phyloP scores from a whole-genome alignment of 92 coral and sea anemone genomes.

The Diadumene lineata region DNA sequence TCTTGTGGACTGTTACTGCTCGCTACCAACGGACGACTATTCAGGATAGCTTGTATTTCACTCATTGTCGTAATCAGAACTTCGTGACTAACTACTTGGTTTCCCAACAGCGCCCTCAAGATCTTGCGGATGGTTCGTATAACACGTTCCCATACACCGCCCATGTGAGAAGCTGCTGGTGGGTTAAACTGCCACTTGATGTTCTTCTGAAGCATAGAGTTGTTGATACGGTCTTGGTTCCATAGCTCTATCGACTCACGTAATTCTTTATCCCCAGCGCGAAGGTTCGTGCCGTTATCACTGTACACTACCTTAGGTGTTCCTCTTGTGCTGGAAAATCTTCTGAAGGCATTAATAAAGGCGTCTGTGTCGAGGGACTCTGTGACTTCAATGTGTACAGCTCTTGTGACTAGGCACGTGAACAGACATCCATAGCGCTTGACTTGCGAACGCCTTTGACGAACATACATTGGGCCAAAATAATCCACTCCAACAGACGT shows the following conservation, averaged over 20 bases:
- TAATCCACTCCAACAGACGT: slow-evolving; percentile 40
- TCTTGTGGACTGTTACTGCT: background rate
- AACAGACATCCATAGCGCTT: slow-evolving; percentile 46
- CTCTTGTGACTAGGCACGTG: slow-evolving; percentile 24
- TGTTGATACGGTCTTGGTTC: slow-evolving; percentile 12
- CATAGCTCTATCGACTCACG: slow-evolving; percentile 12
- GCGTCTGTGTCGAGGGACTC: slow-evolving; percentile 34
- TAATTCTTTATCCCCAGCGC: slow-evolving; percentile 21
- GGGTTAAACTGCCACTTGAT: slow-evolving; percentile 46
- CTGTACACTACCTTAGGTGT: background rate
- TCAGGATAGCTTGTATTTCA: slow-evolving; percentile 19
- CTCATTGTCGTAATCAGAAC: slow-evolving; percentile 24
- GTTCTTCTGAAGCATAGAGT: slow-evolving; percentile 3
- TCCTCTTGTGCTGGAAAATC: background rate
- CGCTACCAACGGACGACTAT: background rate
- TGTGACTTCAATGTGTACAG: slow-evolving; percentile 27
- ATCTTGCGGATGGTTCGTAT: slow-evolving; percentile 16
- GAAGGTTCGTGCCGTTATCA: slow-evolving; percentile 27
- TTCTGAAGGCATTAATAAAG: background rate
- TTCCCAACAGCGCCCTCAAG: slow-evolving; percentile 22
- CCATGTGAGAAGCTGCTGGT: slow-evolving; percentile 38
- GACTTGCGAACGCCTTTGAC: slow-evolving; percentile 28
- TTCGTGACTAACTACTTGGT: slow-evolving; percentile 24
- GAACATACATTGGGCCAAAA: slow-evolving; percentile 45
- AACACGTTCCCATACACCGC: slow-evolving; percentile 50